Base-by-base conservation (phyloP, 23 tunicate species). In the Ciona savignyi region DNA sequence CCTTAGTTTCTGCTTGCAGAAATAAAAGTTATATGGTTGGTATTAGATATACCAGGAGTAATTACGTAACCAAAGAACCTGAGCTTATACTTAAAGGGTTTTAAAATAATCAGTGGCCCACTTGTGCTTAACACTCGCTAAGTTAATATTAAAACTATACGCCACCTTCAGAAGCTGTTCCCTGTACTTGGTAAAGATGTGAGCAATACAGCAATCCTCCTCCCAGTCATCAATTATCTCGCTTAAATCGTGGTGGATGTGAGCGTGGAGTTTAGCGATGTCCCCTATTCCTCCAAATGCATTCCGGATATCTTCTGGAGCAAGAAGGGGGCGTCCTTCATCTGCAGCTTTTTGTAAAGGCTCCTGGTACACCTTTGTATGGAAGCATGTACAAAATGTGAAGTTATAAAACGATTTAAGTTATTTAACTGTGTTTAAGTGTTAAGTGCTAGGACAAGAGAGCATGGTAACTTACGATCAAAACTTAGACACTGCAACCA, bases 131-230 rank as follows among this genome's bases (percentile, higher is more conserved):
- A n/a, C n/a, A n/a, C n/a, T n/a, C n/a, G n/a, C n/a, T n/a, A n/a
- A n/a, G n/a, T 49, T 20, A 11, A 49, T 20, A 49, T 49, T 49
- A n/a, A 66, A 70, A 20, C 19, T 2, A 35, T 27, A 23, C 21
- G 77, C 25, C 21, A 84, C 97, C 86, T 83, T 86, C 1, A 89
- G 85, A 23, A 91, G 72, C 29, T 76, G 76, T 0, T 75, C 73
- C 70, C 84, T 62, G 74, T 91, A 85, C 80, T 91, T 91, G 26
- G 71, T 81, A 27, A 91, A 78, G 26, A 91, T 35, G 73, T 80
- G 65, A 28, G 78, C 97, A 23, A 91, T 67, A 74, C 91, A 80
- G 30, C 97, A 85, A 33, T 91, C 91, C 68, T 91, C 97, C 22
- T 76, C 67, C 97, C 97, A 91, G 30, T 91, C 73, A 25, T 84